phyloP scores from a whole-genome alignment of 2,113 vertebrate species.

The Oenanthe melanoleuca region DNA sequence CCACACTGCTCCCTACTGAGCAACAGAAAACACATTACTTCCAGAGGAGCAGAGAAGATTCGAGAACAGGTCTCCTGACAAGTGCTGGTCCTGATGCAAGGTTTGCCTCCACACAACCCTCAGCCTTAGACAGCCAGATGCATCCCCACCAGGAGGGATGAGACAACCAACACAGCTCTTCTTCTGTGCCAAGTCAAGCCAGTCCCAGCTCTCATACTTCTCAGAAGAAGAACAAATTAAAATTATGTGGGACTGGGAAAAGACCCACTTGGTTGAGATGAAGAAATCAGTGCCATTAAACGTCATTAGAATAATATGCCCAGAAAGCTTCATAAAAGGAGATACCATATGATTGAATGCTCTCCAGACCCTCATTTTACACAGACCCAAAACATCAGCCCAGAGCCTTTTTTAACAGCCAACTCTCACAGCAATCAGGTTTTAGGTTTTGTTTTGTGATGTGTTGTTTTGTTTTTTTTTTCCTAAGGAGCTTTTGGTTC shows the following conservation, averaged over 20 bases:
- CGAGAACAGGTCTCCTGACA: neutral
- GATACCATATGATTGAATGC: neutral
- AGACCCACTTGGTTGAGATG: constrained; percentile 32
- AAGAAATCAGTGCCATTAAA: constrained; percentile 52
- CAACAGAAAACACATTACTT: neutral
- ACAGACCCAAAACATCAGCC: neutral
- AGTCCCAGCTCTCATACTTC: neutral
- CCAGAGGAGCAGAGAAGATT: neutral
- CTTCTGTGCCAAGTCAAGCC: neutral
- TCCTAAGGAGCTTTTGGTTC: neutral
- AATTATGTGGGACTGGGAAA: neutral
- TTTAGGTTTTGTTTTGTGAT: neutral
- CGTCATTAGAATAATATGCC: constrained; percentile 40
- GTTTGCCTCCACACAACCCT: neutral
- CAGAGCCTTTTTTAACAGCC: neutral
- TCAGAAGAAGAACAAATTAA: neutral
- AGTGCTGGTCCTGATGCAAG: neutral
- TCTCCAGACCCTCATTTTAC: constrained; percentile 52
- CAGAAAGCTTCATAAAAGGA: constrained; percentile 56
- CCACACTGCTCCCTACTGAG: neutral
- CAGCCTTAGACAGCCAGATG: neutral
- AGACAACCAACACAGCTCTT: neutral
- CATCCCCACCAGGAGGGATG: neutral
- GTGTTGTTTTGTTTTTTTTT: neutral
- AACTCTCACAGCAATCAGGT: neutral